Evolutionary conservation across 2,113 vertebrate genomes (phyloP), one percentile per base, ranked within the genome.

Genomic region (Marmota flaviventris): DNA sequence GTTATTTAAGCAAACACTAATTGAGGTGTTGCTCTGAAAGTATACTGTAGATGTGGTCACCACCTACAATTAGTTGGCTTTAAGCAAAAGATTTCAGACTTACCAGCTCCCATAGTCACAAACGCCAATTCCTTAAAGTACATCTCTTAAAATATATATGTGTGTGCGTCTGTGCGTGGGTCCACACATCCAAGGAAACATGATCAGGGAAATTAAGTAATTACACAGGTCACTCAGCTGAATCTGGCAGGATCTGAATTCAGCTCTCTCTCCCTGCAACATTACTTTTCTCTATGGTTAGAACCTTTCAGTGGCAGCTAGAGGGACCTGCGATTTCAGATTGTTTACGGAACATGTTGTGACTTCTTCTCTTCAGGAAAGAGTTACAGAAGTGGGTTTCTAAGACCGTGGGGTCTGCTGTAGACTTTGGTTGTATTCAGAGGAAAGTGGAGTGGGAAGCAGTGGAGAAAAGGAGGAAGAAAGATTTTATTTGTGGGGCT

Each of bases 51-150:
- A 73, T 56, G 22, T n/a, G 20, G 16, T 61, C 84, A 76, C 16
- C 29, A 93, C 69, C 73, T 69, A 81, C 11, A 89, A 39, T 37
- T 42, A 42, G 29, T 53, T 65, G 29, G 48, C 70, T 70, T 85
- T 76, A 69, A n/a, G 29, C 63, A 51, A 81, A 90, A 53, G 45
- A 45, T 94, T 90, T 96, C 39, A 91, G 39, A 94, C 32, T 91
- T 85, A 76, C 29, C 25, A 88, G 39, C 25, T 20, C 45, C 53
- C 17, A 63, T 14, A 39, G 56, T 86, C 16, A 0, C 63, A 34
- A 39, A 70, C 39, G 25, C 29, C n/a, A 39, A 69, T 83, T 76
- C 25, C 77, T 82, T 82, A 92, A 65, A 79, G 42, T 72, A 67
- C 45, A 37, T 78, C 8, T 70, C 63, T 78, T 76, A 58, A 77